phyloP scores from a whole-genome alignment of 2,888 invertebrate genomes.

The Rhamphomyia laevipes region DNA sequence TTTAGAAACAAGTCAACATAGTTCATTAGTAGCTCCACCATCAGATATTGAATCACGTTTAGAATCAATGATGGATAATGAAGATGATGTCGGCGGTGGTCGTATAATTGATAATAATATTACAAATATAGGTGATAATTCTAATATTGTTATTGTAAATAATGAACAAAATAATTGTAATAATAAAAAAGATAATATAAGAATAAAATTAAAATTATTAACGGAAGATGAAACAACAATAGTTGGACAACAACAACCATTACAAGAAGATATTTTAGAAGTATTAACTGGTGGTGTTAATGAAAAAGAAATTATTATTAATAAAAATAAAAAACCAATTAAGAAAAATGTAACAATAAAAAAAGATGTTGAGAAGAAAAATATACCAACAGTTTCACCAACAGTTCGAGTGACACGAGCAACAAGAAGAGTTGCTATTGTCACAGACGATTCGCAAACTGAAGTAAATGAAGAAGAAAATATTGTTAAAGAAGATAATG shows the following conservation, averaged over 20 bases:
- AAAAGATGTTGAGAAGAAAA: too few species aligned
- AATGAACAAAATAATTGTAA: not conserved
- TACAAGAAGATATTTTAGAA: slow-evolving; percentile 32
- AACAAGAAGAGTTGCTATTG: not conserved
- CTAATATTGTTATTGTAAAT: too few species aligned
- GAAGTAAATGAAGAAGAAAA: slow-evolving; percentile 3
- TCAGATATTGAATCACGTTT: slow-evolving; percentile 35
- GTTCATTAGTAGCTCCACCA: slow-evolving; percentile 35
- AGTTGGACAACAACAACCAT: slow-evolving; percentile 22
- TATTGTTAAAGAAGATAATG: not conserved
- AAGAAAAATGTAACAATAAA: not conserved
- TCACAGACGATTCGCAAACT: slow-evolving; percentile 2
- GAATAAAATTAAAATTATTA: not conserved
- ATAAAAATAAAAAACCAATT: not conserved
- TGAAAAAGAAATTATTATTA: slow-evolving; percentile 1
- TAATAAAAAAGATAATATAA: not conserved
- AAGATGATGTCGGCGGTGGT: slow-evolving; percentile 21
- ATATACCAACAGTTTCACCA: too few species aligned
- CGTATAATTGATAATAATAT: slow-evolving; percentile 1
- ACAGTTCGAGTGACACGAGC: not conserved
- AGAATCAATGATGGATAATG: slow-evolving; percentile 34
- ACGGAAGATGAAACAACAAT: slow-evolving; percentile 13
- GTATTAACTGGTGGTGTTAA: slow-evolving; percentile 26
- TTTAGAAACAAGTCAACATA: slow-evolving; percentile 36
- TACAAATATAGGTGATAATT: not conserved